A percentile compares a stretch with the other conserved stretches of the same genome.
phyloP scores from a whole-genome alignment of 2,113 vertebrate species.

The Triplophysa siluroides region DNA sequence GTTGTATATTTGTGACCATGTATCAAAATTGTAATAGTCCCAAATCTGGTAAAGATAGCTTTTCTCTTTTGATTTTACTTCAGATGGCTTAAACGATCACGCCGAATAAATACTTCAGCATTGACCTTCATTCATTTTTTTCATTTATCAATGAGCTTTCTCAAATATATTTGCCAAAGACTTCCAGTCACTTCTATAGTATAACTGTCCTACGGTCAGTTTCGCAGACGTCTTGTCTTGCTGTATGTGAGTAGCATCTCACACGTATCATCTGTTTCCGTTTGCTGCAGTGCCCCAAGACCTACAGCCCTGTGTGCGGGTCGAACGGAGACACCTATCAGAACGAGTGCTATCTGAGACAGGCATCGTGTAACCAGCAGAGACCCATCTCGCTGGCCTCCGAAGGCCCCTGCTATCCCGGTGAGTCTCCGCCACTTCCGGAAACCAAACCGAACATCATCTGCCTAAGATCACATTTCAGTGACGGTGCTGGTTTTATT shows the following conservation, averaged over 20 bases:
- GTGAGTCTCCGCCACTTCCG: constrained; percentile 72
- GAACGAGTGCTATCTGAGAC: constrained; percentile 94
- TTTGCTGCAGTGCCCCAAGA: constrained; percentile 87
- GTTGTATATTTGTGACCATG: too few relatives aligned
- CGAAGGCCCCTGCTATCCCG: constrained; percentile 87
- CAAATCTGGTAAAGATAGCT: too few relatives aligned
- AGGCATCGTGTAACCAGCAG: constrained; percentile 94
- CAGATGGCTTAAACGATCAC: neutral
- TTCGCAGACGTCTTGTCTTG: neutral
- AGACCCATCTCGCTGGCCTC: constrained; percentile 82
- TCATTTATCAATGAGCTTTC: neutral
- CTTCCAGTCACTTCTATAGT: neutral
- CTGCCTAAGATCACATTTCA: neutral
- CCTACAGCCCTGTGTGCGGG: constrained; percentile 93
- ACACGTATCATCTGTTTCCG: neutral
- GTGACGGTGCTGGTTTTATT: neutral
- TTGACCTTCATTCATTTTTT: neutral
- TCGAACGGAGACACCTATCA: constrained; percentile 98
- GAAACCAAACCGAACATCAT: constrained; percentile 23
- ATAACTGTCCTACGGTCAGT: neutral
- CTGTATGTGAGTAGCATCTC: neutral
- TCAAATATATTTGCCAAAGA: neutral
- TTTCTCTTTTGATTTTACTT: neutral
- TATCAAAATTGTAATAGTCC: too few relatives aligned
- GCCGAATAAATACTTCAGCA: neutral